Evolutionary conservation across 2,888 invertebrate genomes (phyloP), one percentile per base, ranked within the genome.

Genomic region (Hirudinaria manillensis): DNA sequence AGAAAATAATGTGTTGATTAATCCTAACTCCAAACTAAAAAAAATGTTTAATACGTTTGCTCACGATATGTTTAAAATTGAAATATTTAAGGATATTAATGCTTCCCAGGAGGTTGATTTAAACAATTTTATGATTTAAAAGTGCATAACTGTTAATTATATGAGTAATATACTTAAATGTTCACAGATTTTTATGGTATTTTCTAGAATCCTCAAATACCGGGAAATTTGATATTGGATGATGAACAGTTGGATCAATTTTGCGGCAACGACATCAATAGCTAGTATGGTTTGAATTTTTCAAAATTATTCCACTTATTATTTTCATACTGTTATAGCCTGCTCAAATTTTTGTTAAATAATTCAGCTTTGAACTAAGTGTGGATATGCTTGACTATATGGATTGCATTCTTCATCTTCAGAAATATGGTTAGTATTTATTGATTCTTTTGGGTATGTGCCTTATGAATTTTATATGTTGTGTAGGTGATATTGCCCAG

Each of bases 331-430:
- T 51, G n/a, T 29, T 19, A 27, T 38, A 4, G 34, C 10, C 29
- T 36, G 27, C 36, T 32, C 6, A 34, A 27, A 3, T 76, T 67
- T 70, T 34, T 19, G 27, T 72, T n/a, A 38, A n/a, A 56, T 24
- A 88, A 61, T 68, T 38, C 81, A 85, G 85, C 79, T 86, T 86
- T 82, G 95, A 99, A 87, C 88, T 99, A 85, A 93, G 94, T 74
- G 94, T 98, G 51, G 98, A 99, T 86, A 91, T 99, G 89, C 93
- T 99, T 82, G 99, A 99, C 86, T 98, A 98, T 85, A 90, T 99
- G 89, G 99, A 99, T 84, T 93, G 94, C 81, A 92, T 99, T 79
- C 88, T 99, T 75, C 90, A 89, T 77, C 87, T 99, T 75, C 95
- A 98, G 88, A 89, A 90, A 65, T 90, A 92, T 86, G 93, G 94